These are phyloP conservation scores for Mandrillus leucophaeus DNA, from an alignment of 2,113 vertebrate genomes.

Conservation along the genomic window DNA sequence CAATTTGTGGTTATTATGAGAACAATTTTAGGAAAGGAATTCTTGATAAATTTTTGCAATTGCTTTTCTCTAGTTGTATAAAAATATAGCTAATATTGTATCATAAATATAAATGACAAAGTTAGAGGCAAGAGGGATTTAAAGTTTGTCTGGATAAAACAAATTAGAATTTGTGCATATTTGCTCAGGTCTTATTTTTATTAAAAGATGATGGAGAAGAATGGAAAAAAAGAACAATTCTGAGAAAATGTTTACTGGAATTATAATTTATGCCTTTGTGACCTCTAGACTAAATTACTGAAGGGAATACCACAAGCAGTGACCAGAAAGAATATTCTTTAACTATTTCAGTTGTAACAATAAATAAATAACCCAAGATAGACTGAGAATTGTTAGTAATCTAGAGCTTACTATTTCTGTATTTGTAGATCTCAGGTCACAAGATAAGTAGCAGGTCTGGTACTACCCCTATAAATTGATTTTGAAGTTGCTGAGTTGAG, in stretches of 20 bases:
- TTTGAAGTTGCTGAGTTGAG: neutral
- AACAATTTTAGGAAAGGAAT: slow-evolving; percentile 82
- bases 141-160: slow-evolving; percentile 61
- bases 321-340: slow-evolving; percentile 28
- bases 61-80: slow-evolving; percentile 60
- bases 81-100: slow-evolving; percentile 60
- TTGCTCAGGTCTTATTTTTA: slow-evolving; percentile 59
- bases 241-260: slow-evolving; percentile 52
- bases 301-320: neutral
- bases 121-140: slow-evolving; percentile 68
- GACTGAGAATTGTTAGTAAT: neutral
- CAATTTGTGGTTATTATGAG: slow-evolving; percentile 85
- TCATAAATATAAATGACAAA: slow-evolving; percentile 74
- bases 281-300: slow-evolving; percentile 50
- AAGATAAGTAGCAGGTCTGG: neutral
- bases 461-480: neutral
- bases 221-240: neutral
- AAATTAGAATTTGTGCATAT: slow-evolving; percentile 73
- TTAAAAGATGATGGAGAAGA: slow-evolving; percentile 39
- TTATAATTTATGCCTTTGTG: slow-evolving; percentile 33
- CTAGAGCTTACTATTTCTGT: neutral
- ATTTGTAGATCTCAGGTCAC: neutral
- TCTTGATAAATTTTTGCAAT: slow-evolving; percentile 80
- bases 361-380: neutral
- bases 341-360: slow-evolving; percentile 16